Evolutionary conservation across 2,888 invertebrate species (phyloP), one percentile per base, ranked within the genome.

Genomic region (Orthonychiurus folsomi): DNA sequence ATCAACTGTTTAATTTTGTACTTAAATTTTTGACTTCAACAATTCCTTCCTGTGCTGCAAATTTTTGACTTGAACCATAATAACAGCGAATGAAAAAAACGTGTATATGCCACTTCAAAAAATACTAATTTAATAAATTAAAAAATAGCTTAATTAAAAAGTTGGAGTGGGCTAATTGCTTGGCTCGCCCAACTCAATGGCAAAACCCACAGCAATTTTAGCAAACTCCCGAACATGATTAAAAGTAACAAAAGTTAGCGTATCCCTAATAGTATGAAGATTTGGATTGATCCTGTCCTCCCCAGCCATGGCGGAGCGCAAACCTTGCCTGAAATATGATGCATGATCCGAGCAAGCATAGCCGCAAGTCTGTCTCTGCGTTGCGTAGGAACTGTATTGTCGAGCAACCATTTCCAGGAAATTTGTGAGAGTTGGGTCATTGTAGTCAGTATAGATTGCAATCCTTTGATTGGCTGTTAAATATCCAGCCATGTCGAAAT

Each of bases 291-390:
- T 15, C 18, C 25, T 21, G 15, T n/a, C 26, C 48, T 63, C 63
- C 1, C 21, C 18, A 21, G 63, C 52, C 47, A 56, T 47, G 1
- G 59, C 62, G 3, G 66, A 61, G 9, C 62, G 60, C 47, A 58
- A 63, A 2, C 66, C 62, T 12, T 15, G 21, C 1, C 50, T 37
- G n/a, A 25, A 57, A 50, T 54, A 66, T n/a, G 64, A 60, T 2
- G 61, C 64, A 25, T 66, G 66, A 47, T 66, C 66, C 15, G 59
- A 59, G 47, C 66, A 66, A 12, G 50, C 64, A 23, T 64, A 64
- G 2, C 59, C 59, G 26, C 63, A 63, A 3, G 20, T 25, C 28
- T 24, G 37, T 2, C 62, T 58, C 15, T 26, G 24, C 27, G 56
- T 37, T 25, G 63, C 61, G 20, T 21, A 61, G 2, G 26, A 50